Percentiles rank a stretch among this genome's conserved stretches.
phyloP scores from a whole-genome alignment of 2,888 invertebrate genomes.

The Lepeophtheirus nordmannii region DNA sequence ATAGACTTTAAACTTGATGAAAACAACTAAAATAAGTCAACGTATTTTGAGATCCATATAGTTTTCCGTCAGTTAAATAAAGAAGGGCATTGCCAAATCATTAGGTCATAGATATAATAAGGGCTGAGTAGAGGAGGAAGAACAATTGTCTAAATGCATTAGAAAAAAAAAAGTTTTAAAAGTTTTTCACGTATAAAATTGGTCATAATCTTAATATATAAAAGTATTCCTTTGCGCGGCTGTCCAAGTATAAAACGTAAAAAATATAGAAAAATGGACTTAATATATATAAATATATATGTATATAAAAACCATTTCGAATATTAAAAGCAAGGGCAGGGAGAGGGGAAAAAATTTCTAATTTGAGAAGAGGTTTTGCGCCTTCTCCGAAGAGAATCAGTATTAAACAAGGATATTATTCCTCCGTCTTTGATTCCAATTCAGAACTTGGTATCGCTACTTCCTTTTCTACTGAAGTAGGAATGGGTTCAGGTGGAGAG shows the following conservation, averaged over 20 bases:
- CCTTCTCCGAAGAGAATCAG: background rate
- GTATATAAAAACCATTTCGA: background rate
- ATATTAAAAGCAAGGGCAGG: background rate
- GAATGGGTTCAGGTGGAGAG: background rate
- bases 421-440: too few species aligned
- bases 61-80: constrained; percentile 4
- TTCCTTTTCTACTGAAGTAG: too few species aligned
- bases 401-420: too few species aligned
- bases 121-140: background rate
- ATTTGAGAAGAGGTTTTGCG: constrained; percentile 1
- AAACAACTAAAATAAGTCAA: constrained; percentile 7
- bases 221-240: background rate
- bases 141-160: background rate
- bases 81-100: background rate
- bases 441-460: too few species aligned
- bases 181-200: background rate
- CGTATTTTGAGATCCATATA: constrained; percentile 6
- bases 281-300: background rate
- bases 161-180: background rate
- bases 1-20: constrained; percentile 8
- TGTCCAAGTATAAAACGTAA: constrained; percentile 3
- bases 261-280: constrained; percentile 7
- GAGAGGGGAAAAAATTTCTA: background rate
- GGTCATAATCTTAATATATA: background rate
- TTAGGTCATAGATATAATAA: background rate